Evolutionary conservation across 2,888 invertebrate genomes (phyloP).

Genomic region (Lypha dubia): DNA sequence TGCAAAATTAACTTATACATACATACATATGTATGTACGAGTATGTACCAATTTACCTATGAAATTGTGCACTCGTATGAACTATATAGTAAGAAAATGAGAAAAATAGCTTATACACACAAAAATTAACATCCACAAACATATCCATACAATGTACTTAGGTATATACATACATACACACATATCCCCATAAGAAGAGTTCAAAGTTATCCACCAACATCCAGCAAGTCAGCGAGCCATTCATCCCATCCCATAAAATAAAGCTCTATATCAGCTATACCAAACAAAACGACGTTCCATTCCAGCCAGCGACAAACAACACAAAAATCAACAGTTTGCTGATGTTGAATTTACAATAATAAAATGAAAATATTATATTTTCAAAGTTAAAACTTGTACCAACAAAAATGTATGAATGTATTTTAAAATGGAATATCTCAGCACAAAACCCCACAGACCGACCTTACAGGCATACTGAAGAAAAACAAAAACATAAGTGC

Average conservation of each 20-base stretch:
- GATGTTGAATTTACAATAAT: constrained; percentile 9
- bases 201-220: constrained; percentile 62
- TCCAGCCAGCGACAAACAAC: constrained; percentile 38
- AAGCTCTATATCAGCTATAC: not conserved
- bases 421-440: constrained; percentile 34
- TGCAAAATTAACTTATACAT: not conserved
- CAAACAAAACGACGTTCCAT: constrained; percentile 33
- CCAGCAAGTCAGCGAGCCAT: constrained; percentile 29
- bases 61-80: not conserved
- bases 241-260: constrained; percentile 8
- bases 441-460: not conserved
- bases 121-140: constrained; percentile 19
- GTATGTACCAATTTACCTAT: not conserved
- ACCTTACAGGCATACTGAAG: constrained; percentile 14
- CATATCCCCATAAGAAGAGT: constrained; percentile 49
- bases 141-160: no score
- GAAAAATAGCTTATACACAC: constrained; percentile 25
- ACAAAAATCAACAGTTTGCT: constrained; percentile 53
- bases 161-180: not conserved
- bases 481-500: constrained; percentile 25
- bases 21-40: not conserved
- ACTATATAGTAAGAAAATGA: constrained; percentile 33
- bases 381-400: constrained; percentile 48
- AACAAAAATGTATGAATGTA: not conserved
- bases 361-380: constrained; percentile 41